Base-by-base conservation (phyloP, 2,113 vertebrate species). In the Syrrhaptes paradoxus region DNA sequence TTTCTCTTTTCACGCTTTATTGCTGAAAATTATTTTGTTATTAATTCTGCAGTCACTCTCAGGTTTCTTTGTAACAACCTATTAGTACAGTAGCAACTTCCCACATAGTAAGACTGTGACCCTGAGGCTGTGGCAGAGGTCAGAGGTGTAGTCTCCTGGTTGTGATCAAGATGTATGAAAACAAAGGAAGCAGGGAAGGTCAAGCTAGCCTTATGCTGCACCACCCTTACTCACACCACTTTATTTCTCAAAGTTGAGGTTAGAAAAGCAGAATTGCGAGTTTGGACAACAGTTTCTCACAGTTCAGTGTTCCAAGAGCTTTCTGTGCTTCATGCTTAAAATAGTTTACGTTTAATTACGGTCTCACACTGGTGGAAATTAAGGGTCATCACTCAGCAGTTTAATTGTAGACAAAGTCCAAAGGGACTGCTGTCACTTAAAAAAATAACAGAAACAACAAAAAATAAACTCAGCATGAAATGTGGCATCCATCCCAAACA, bases 131-230 rank as follows among this genome's bases (percentile, higher is more conserved):
- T 46, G 49, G 6, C 36, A 28, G 36, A 63, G 9, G 71, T 31
- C 15, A 70, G 36, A 63, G 4, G 4, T 43, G 14, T 14, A n/a
- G 32, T 51, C 22, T 38, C 43, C 21, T 67, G 10, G 13, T 43
- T 46, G 8, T 65, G 11, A 59, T 65, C 11, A 85, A 75, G 51
- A 11, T 26, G 2, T 31, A 34, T 19, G 38, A 84, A 46, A 70
- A 75, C 11, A 36, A 2, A 7, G 8, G 18, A 84, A 48, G 3
- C 0, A 0, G 79, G 13, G 15, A 87, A 65, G 28, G 11, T 58
- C 16, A 36, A 31, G n/a, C 29, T 59, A 58, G 3, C 10, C 19
- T 58, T 63, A 25, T 31, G 38, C 45, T 74, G 21, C 9, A 70
- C 13, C 17, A 68, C 13, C 22, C 17, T 65, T 75, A 17, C 22